Conservation (phyloP, 2,797 vertebrate species). For the Selene dorsalis region DNA sequence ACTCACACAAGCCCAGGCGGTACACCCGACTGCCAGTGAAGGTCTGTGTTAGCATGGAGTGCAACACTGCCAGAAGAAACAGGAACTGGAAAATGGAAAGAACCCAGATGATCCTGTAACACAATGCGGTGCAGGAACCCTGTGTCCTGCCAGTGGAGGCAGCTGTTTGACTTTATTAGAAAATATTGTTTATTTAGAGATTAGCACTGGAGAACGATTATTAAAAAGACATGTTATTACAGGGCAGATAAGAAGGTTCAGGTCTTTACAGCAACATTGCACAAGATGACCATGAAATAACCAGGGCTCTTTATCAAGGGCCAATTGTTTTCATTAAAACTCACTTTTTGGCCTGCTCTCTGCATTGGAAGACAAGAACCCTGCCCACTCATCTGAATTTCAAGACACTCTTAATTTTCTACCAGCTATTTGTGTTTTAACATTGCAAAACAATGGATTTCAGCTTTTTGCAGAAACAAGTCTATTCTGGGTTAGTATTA, state of each 20-base stretch:
- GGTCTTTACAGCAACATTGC: conserved; percentile 2
- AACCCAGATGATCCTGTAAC: conserved; percentile 49
- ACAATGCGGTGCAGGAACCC: conserved; percentile 39
- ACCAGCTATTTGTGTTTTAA: neutral
- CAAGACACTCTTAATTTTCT: neutral
- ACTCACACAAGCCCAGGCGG: conserved; percentile 72
- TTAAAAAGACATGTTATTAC: conserved; percentile 33
- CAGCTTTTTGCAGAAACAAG: neutral
- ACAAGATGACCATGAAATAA: conserved; percentile 17
- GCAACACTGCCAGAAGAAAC: conserved; percentile 56
- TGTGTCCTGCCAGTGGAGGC: conserved; percentile 32
- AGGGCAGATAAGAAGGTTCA: conserved; percentile 2
- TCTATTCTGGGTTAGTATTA: neutral
- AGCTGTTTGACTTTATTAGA: conserved; percentile 43
- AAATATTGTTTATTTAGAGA: conserved; percentile 31
- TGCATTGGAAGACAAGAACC: neutral
- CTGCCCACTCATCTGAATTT: neutral
- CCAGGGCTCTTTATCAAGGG: conserved; percentile 4
- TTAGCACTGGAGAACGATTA: conserved; percentile 30
- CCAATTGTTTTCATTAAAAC: conserved; percentile 1
- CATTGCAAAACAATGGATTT: neutral
- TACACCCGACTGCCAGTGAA: conserved; percentile 67
- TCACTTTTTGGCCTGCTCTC: neutral
- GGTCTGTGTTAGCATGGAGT: conserved; percentile 66
- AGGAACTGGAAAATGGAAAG: conserved; percentile 25